A percentile compares a stretch with the other conserved stretches of the same genome.
Evolutionary conservation across 1,140 invertebrate genomes (phyloP).

Genomic region (Trissolcus basalis): DNA sequence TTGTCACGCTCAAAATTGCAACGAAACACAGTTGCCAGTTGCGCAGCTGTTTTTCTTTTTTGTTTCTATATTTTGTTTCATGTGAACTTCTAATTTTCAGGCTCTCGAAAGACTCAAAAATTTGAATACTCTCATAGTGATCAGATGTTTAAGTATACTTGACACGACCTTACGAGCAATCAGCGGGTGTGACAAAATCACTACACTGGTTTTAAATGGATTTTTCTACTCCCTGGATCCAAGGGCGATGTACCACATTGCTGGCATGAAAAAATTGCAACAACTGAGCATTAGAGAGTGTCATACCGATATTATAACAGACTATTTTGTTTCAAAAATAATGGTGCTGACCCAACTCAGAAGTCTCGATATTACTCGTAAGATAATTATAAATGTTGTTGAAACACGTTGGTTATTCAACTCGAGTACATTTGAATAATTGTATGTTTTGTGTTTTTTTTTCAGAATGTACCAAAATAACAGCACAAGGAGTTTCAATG

Average conservation of each 20-base stretch:
- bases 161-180: slow-evolving; percentile 18
- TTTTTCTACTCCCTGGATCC: slow-evolving; percentile 16
- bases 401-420: neutral
- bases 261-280: slow-evolving; percentile 25
- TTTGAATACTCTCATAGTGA: slow-evolving; percentile 13
- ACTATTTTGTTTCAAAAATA: slow-evolving; percentile 19
- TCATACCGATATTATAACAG: slow-evolving; percentile 6
- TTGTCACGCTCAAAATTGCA: no score
- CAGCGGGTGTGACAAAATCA: slow-evolving; percentile 25
- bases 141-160: slow-evolving; percentile 11
- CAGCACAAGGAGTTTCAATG: slow-evolving; percentile 17
- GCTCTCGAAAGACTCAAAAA: slow-evolving; percentile 19
- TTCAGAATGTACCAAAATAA: slow-evolving; percentile 24
- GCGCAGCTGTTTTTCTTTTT: neutral
- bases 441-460: slow-evolving; percentile 7
- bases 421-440: neutral
- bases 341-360: slow-evolving; percentile 24
- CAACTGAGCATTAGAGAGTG: slow-evolving; percentile 12
- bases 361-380: slow-evolving; percentile 30
- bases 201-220: slow-evolving; percentile 18
- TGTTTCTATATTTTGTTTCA: neutral
- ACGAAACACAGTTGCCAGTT: neutral
- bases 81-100: slow-evolving; percentile 9
- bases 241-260: slow-evolving; percentile 15
- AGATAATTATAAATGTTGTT: slow-evolving; percentile 5